A percentile compares a stretch with the other conserved stretches of the same genome.
Conservation (phyloP, 2,113 vertebrate genomes). For the Hyperoodon ampullatus region DNA sequence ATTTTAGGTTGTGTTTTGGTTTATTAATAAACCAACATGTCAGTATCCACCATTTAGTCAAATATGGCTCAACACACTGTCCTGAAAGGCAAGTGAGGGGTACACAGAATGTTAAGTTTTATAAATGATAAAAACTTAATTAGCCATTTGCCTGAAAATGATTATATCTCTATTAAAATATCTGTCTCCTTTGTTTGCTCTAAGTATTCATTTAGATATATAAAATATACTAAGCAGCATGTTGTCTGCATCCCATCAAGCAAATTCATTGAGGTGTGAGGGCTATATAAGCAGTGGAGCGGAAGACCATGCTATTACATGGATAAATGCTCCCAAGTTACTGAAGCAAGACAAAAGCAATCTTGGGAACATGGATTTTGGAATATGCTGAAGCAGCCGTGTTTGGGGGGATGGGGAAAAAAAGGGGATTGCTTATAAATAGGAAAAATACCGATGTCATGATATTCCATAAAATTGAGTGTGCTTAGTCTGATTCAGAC, state of each 20-base stretch:
- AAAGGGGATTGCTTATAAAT: no score
- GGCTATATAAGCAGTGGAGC: no score
- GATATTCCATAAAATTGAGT: slow-evolving; percentile 14
- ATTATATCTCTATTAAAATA: slow-evolving; percentile 76
- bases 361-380: no score
- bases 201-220: slow-evolving; percentile 85
- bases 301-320: no score
- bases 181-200: slow-evolving; percentile 77
- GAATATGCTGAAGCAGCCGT: no score
- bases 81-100: slow-evolving; percentile 51
- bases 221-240: no score
- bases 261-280: no score
- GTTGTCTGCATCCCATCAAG: no score
- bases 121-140: slow-evolving; percentile 70
- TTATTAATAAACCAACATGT: background rate
- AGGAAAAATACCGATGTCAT: slow-evolving; percentile 39
- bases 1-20: slow-evolving; percentile 9
- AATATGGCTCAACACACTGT: background rate
- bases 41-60: slow-evolving; percentile 18
- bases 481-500: slow-evolving; percentile 33
- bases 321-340: no score
- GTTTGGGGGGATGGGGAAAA: no score
- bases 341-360: no score
- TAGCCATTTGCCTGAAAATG: slow-evolving; percentile 72
- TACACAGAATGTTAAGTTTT: slow-evolving; percentile 58